These are phyloP conservation scores for Rostratula benghalensis DNA, from an alignment of 2,113 vertebrate genomes.

Conservation along the genomic window DNA sequence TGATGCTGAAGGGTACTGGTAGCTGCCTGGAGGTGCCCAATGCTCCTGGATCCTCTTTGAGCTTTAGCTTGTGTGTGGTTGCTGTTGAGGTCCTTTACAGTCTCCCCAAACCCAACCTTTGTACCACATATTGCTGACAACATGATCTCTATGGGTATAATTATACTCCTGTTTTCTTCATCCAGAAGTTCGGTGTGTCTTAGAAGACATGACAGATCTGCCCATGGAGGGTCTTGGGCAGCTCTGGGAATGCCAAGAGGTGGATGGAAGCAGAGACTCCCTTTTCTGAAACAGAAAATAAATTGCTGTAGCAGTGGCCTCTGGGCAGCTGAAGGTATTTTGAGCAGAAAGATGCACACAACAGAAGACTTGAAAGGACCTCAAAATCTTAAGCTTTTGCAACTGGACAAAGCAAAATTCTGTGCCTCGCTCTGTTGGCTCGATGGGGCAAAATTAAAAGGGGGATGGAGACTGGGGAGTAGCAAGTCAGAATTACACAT, in stretches of 20 bases:
- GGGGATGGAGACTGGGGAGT: background rate
- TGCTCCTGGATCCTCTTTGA: background rate
- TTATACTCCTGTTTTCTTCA: background rate
- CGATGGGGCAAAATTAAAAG: background rate
- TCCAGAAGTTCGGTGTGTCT: background rate
- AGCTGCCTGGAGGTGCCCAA: background rate
- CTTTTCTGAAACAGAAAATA: background rate
- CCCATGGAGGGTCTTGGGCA: background rate
- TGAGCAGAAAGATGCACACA: background rate
- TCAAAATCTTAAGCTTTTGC: background rate
- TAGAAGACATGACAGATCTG: background rate
- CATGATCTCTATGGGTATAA: rapidly evolving
- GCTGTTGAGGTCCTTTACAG: background rate
- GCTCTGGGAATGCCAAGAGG: background rate
- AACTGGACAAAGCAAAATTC: background rate
- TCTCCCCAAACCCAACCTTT: background rate
- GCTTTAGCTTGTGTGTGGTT: background rate
- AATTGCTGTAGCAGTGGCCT: background rate
- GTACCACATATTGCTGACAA: rapidly evolving
- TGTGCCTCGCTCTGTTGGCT: background rate
- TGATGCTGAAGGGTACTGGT: background rate
- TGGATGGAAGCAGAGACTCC: background rate
- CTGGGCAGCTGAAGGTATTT: background rate
- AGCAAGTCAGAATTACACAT: rapidly evolving
- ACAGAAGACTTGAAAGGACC: background rate